Conservation (phyloP, 2,113 vertebrate species). For the Malurus melanocephalus region DNA sequence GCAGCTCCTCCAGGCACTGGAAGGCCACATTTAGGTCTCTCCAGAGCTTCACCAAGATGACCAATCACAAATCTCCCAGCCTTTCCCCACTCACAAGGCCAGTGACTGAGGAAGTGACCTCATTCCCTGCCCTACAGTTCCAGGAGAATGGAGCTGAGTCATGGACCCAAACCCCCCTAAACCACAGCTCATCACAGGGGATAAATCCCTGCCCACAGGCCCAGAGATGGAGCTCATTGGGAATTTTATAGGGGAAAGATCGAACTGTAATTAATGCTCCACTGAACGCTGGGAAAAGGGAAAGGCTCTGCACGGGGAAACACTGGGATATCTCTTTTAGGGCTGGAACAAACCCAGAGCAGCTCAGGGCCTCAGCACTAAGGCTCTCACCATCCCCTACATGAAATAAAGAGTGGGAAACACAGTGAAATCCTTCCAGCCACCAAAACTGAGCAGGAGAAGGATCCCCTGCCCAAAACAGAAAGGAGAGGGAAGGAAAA, state of each 20-base stretch:
- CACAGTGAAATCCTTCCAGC: neutral
- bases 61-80: neutral
- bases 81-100: neutral
- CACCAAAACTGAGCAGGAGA: neutral
- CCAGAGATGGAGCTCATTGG: rapidly evolving
- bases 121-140: neutral
- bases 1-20: neutral
- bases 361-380: rapidly evolving
- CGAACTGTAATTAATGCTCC: neutral
- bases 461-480: neutral
- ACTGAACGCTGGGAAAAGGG: rapidly evolving
- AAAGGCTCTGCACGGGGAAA: rapidly evolving
- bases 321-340: neutral
- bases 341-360: neutral
- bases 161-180: neutral
- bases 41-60: neutral
- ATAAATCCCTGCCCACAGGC: neutral
- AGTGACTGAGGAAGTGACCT: neutral
- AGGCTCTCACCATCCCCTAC: neutral
- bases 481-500: neutral
- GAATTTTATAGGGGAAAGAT: neutral
- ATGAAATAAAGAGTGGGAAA: rapidly evolving
- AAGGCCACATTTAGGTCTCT: neutral
- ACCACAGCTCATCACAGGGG: neutral
- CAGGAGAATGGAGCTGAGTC: neutral